Evolutionary conservation across 2,888 invertebrate genomes (phyloP), one percentile per base, ranked within the genome.

Genomic region (Leistus spinibarbis): DNA sequence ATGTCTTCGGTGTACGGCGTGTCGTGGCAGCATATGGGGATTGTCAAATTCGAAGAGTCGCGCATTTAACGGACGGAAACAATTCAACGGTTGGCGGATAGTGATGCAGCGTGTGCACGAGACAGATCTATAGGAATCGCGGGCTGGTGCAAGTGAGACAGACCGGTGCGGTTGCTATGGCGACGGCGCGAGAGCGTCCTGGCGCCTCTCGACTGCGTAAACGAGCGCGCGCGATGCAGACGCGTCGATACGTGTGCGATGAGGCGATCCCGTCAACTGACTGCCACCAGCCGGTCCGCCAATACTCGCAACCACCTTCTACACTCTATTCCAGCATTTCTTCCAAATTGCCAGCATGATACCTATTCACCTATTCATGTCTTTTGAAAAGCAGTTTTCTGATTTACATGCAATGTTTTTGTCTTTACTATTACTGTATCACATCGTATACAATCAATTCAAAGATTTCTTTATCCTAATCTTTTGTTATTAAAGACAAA

Each of bases 211-310:
- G 78, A 78, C 77, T 76, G 75, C 54, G 57, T 24, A 23, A 62
- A 56, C 82, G 87, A 83, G 80, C 80, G 85, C 86, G 86, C 85
- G 83, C 82, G 82, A 83, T 84, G 80, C 84, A 87, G 4, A 5
- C 40, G 40, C 87, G 87, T 53, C 63, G 63, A 63, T 63, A 63
- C 63, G 63, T 22, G 23, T 63, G 63, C 63, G 22, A n/a, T 22
- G 63, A 22, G 20, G 9, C 63, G 63, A 63, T n/a, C 63, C 63
- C 63, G 22, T 20, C 20, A n/a, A 19, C 63, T 20, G 19, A 22
- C 63, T 62, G 60, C 57, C 22, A 63, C 62, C 57, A 27, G 66
- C 40, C 13, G 13, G 40, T 40, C 7, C 40, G 40, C 40, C 40
- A 40, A 40, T 40, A 40, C 40, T 40, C 40, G 40, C 40, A 40